Evolutionary conservation across 30 jellyfish, hydroid and myxozoan genomes (phyloP), one percentile per base, ranked within the genome.

Genomic region (Rhopilema esculentum): DNA sequence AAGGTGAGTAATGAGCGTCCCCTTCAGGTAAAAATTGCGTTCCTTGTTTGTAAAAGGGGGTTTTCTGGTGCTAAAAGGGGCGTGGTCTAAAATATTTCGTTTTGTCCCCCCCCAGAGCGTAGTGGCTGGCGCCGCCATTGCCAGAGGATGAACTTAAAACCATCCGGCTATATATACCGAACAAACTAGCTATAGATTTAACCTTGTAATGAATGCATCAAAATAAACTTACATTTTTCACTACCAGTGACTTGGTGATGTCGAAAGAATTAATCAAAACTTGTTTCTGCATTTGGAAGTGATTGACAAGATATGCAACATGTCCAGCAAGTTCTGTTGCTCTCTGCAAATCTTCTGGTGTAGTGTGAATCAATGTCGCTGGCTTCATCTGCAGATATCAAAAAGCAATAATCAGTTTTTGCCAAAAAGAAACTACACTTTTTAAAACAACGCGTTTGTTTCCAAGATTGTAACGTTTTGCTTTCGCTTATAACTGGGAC

Each of bases 251-350:
- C 62, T 85, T 85, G 21, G 64, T 27, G 27, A 64, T 24, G 52
- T 85, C 93, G 66, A 85, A 85, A 29, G 93, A 85, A 48, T 24
- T 72, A 22, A 85, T 71, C 64, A 85, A 7, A 22, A 74, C 87
- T 72, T 85, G 87, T 1, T 72, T 31, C 28, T 25, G 63, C 87
- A 85, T 71, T 49, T 31, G 12, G 24, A 4, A n/a, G 6, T 32
- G 20, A 17, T 65, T 32, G 0, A 80, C 82, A 0, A 80, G 73
- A 19, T 27, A 20, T 16, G 74, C 90, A 0, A 80, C 82, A 4
- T 15, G 20, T 21, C 0, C 71, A 16, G 62, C 90, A 24, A 68
- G 33, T 51, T 21, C 82, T 7, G 20, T 62, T 2, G 75, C 29
- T 0, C 64, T 76, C 22, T n/a, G 63, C 22, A 22, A 20, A 16